phyloP scores from a whole-genome alignment of 1,140 invertebrate species.

The Stegodyphus mimosarum region DNA sequence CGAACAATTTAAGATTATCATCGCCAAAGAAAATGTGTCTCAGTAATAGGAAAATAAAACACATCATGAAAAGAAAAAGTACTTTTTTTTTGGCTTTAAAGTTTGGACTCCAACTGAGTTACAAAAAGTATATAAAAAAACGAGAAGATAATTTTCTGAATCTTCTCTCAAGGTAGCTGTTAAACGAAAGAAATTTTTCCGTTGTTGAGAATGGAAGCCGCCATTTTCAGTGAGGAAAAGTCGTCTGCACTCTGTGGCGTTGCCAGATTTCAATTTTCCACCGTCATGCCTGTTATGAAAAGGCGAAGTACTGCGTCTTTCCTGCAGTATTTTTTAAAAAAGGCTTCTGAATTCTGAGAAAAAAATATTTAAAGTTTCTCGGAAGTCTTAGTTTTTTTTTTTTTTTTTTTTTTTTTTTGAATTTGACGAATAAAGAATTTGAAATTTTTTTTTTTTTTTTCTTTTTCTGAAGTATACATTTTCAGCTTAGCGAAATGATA shows the following conservation, averaged over 20 bases:
- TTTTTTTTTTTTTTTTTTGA: conserved; percentile 17
- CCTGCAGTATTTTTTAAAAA: too few relatives aligned
- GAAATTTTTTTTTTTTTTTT: too few relatives aligned
- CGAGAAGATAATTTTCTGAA: background rate
- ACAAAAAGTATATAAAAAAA: background rate
- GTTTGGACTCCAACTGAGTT: background rate
- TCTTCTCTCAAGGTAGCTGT: background rate
- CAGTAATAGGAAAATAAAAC: conserved; percentile 29
- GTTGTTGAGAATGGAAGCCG: background rate
- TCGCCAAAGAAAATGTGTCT: conserved; percentile 8
- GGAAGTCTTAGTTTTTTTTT: background rate
- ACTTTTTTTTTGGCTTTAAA: conserved; percentile 16
- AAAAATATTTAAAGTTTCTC: conserved; percentile 9
- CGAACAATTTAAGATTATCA: conserved; percentile 39
- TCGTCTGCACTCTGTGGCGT: conserved; percentile 25
- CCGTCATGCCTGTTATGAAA: conserved; percentile 34
- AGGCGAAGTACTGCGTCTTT: background rate
- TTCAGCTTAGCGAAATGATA: background rate
- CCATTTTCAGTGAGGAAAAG: conserved; percentile 38
- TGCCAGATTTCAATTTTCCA: conserved; percentile 55
- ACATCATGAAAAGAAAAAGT: conserved; percentile 12
- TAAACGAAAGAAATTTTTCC: conserved; percentile 24
- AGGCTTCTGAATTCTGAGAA: background rate
- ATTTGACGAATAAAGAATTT: too few relatives aligned
- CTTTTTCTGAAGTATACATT: background rate